Base-by-base conservation (phyloP, 2,113 vertebrate species). In the Anolis sagrei region DNA sequence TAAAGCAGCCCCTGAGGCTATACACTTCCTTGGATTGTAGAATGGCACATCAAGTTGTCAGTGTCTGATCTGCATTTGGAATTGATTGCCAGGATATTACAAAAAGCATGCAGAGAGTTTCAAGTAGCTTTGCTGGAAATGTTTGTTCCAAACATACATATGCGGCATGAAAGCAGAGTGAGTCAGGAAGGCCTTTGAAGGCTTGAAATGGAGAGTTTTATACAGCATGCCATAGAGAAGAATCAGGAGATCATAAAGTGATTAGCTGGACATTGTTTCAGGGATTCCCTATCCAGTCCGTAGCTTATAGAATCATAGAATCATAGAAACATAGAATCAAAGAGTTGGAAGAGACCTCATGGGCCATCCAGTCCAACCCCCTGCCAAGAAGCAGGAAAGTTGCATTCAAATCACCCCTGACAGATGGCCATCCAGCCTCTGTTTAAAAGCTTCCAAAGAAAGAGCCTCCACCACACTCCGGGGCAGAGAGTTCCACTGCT, bases 61-160 rank as follows among this genome's bases (percentile, higher is more conserved):
- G 87, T 90, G 83, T 91, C 86, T 92, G 85, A 94, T 93, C 58
- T 93, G 91, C 85, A 89, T 89, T 93, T 90, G 90, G 82, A 94
- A 87, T 82, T 85, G 84, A 81, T 82, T 39, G 91, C 68, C 68
- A 76, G 84, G 87, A 80, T 83, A 79, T 86, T 80, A 86, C 83
- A 88, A 86, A 81, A 75, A 91, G 88, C 92, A 85, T 92, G 68
- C 73, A 79, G 88, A 75, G 76, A 83, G 39, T 80, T 90, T 81
- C 62, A 66, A 76, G 54, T 69, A 61, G 19, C 76, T 58, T 0
- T 83, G 7, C 84, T 88, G 91, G 79, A 92, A 86, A 1, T 8
- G 25, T 82, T 10, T 1, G 5, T 39, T 91, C 32, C 89, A 54
- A 88, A 89, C 14, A 58, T 73, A 87, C 85, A 29, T 36, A 58